phyloP scores from a whole-genome alignment of 2,797 vertebrate species.

The Takifugu ocellatus region DNA sequence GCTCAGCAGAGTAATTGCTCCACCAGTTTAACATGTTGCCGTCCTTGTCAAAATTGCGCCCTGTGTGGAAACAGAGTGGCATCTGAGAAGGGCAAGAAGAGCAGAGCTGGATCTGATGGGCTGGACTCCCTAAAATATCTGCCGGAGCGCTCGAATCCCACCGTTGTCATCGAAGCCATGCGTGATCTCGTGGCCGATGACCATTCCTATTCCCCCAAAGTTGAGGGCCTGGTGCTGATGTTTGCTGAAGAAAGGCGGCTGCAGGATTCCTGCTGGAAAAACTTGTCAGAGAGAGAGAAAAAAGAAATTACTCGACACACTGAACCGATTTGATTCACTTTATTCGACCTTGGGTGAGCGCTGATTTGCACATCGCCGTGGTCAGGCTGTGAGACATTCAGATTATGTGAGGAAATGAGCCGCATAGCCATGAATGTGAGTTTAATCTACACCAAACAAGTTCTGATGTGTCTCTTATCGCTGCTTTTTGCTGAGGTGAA shows the following conservation, averaged over 20 bases:
- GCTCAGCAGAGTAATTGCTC: slow-evolving; percentile 91
- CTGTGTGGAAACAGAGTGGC: slow-evolving; percentile 63
- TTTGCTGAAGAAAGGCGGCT: slow-evolving; percentile 96
- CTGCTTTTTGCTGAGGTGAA: too few relatives aligned
- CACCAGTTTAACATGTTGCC: slow-evolving; percentile 98
- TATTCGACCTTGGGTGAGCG: too few relatives aligned
- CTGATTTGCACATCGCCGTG: too few relatives aligned
- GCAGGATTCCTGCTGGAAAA: slow-evolving; percentile 95
- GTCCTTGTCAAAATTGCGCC: slow-evolving; percentile 93
- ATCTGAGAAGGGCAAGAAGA: too few relatives aligned
- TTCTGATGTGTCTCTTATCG: not conserved
- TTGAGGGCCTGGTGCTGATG: slow-evolving; percentile 93
- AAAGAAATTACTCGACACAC: not conserved
- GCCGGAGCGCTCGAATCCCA: slow-evolving; percentile 23
- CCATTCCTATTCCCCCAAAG: slow-evolving; percentile 96
- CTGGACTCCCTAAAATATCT: not conserved
- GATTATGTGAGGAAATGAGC: too few relatives aligned
- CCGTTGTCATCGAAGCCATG: slow-evolving; percentile 94
- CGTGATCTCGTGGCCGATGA: slow-evolving; percentile 96
- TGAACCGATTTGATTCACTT: not conserved
- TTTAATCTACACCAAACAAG: too few relatives aligned
- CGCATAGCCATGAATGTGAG: too few relatives aligned
- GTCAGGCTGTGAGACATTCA: not conserved
- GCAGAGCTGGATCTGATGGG: not conserved
- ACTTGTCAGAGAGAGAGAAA: slow-evolving; percentile 69